Conservation (phyloP, 2,113 vertebrate species). For the Lampris megalopsis region DNA sequence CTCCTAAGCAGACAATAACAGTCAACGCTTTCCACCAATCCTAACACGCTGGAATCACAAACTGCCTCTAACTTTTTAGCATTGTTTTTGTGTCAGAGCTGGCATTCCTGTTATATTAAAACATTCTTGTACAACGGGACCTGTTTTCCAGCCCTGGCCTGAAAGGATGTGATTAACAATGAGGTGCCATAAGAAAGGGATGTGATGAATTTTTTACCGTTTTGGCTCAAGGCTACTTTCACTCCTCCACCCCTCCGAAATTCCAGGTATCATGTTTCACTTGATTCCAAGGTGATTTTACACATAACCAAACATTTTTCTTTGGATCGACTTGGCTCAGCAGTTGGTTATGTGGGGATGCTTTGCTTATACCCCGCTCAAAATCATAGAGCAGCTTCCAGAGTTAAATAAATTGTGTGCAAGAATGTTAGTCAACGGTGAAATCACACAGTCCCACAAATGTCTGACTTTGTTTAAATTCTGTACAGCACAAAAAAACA, state of each 20-base stretch:
- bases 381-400: not conserved
- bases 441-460: conserved; percentile 16
- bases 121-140: conserved; percentile 50
- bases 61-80: conserved; percentile 45
- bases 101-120: conserved; percentile 67
- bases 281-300: conserved; percentile 15
- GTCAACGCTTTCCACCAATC: conserved; percentile 31
- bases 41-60: conserved; percentile 20
- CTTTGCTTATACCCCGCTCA: not conserved
- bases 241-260: conserved; percentile 21
- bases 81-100: conserved; percentile 60
- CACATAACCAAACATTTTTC: not conserved
- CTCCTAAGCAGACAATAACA: conserved; percentile 57
- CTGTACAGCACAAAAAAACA: conserved; percentile 17
- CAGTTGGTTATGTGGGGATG: not conserved
- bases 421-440: not conserved
- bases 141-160: conserved; percentile 22
- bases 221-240: conserved; percentile 31
- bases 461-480: conserved; percentile 41
- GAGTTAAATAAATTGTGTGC: not conserved
- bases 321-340: not conserved
- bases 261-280: not conserved
- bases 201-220: conserved; percentile 35
- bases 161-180: conserved; percentile 57
- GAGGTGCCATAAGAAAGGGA: conserved; percentile 40